Evolutionary conservation across 2,113 vertebrate genomes (phyloP), one percentile per base, ranked within the genome.

Genomic region (Monarcha castaneiventris): DNA sequence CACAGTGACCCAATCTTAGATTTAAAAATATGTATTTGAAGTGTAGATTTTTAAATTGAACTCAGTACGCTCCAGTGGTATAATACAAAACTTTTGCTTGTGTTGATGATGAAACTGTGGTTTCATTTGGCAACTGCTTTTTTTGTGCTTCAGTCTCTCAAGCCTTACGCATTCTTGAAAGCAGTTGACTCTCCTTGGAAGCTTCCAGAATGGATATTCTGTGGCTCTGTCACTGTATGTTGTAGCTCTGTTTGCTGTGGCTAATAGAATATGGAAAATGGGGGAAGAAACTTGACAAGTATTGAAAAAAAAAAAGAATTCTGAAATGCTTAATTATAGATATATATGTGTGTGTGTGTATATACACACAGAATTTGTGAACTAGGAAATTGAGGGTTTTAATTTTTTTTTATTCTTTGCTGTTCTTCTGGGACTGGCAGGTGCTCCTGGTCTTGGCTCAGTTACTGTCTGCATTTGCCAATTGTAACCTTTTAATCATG

Each of bases 401-500:
- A 59, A 87, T 84, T 90, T 51, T 67, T 55, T 67, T 68, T 55
- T 16, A 12, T 44, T 91, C 76, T 54, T 49, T 59, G 8, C 4
- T 67, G 32, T 51, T 91, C 8, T 89, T 93, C 27, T 81, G 39
- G 52, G 25, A 58, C 49, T 90, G 84, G 67, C 79, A 91, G 88
- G 82, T 97, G 82, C 83, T 96, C 62, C 44, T 3, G 0, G 0
- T 86, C 74, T 96, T 83, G 87, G 92, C 87, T 89, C 85, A 43
- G 62, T 83, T 87, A 30, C 52, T 23, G 62, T 92, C 82, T 69
- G 17, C 54, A 16, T 92, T 94, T 97, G 95, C 91, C 93, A 96
- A 20, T 86, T 92, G 30, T 95, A 93, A 94, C 95, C 80, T 66
- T 91, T 94, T 94, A 96, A 90, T 95, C 44, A 0, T 64, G 89